Evolutionary conservation across 2,888 invertebrate species (phyloP).

Genomic region (Phrixothrix hirtus): DNA sequence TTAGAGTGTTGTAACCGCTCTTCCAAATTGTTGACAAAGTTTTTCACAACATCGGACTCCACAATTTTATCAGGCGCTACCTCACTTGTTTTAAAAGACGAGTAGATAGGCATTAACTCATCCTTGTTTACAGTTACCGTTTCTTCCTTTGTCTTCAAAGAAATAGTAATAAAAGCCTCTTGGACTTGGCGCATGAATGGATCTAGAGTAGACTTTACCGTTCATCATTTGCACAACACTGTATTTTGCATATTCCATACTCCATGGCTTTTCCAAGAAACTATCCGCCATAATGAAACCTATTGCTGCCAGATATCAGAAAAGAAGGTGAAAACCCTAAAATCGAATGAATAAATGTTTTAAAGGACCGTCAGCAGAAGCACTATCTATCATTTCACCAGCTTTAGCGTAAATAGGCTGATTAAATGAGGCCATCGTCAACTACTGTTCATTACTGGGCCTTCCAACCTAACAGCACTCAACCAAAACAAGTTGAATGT

Average conservation of each 20-base stretch:
- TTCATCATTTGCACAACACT: slow-evolving; percentile 42
- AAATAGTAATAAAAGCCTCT: slow-evolving; percentile 41
- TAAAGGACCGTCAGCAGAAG: slow-evolving; percentile 36
- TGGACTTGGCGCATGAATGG: slow-evolving; percentile 41
- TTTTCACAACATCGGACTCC: slow-evolving; percentile 39
- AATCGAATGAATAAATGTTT: slow-evolving; percentile 44
- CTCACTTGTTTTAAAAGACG: background rate
- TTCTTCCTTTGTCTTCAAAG: slow-evolving; percentile 35
- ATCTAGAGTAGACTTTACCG: slow-evolving; percentile 43
- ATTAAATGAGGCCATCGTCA: slow-evolving; percentile 38
- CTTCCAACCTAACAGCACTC: background rate
- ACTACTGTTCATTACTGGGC: background rate
- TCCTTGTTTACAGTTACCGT: slow-evolving; percentile 34
- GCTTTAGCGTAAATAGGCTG: slow-evolving; percentile 40
- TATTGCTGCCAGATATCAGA: slow-evolving; percentile 50
- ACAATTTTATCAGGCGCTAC: slow-evolving; percentile 43
- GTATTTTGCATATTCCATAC: slow-evolving; percentile 34
- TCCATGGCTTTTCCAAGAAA: slow-evolving; percentile 43
- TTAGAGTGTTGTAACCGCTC: slow-evolving; percentile 40
- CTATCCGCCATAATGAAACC: slow-evolving; percentile 51
- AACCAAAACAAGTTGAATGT: slow-evolving; percentile 1
- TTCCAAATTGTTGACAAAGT: slow-evolving; percentile 40
- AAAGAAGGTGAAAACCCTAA: slow-evolving; percentile 38
- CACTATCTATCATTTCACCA: slow-evolving; percentile 36
- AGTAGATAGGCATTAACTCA: slow-evolving; percentile 38